These are phyloP conservation scores for Drosophila virilis DNA, from an alignment of 1,140 invertebrate species.

Conservation along the genomic window DNA sequence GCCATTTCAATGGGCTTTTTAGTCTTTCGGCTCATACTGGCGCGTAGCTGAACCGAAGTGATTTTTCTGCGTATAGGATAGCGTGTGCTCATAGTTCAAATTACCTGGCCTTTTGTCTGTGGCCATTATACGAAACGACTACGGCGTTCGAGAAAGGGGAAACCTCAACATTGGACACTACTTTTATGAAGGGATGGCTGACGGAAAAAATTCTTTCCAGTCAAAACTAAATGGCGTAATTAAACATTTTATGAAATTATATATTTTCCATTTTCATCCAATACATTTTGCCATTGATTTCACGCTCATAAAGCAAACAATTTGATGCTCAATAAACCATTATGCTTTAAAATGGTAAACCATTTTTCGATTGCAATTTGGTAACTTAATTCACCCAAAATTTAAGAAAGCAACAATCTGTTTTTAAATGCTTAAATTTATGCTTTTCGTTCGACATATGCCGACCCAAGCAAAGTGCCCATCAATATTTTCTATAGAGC, in stretches of 20 bases:
- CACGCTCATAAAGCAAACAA: too few species aligned
- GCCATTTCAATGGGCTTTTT: constrained; percentile 55
- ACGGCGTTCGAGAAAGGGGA: constrained; percentile 11
- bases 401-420: background rate
- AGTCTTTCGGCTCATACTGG: background rate
- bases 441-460: constrained; percentile 11
- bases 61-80: constrained; percentile 42
- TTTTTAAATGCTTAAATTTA: constrained; percentile 2
- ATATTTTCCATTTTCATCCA: too few species aligned
- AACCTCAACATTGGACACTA: constrained; percentile 9
- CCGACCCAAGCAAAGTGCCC: constrained; percentile 28
- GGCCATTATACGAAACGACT: constrained; percentile 67
- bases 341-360: background rate
- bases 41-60: background rate
- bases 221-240: constrained; percentile 61
- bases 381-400: background rate
- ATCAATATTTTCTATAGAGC: constrained; percentile 6
- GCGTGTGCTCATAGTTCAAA: constrained; percentile 65
- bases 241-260: too few species aligned
- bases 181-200: background rate
- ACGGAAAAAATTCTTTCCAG: constrained; percentile 19
- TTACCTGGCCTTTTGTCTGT: constrained; percentile 78
- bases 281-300: too few species aligned
- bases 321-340: constrained; percentile 63
- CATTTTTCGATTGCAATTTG: background rate